Conservation (phyloP, 2,888 invertebrate genomes). For the Chrysodeixis includens region DNA sequence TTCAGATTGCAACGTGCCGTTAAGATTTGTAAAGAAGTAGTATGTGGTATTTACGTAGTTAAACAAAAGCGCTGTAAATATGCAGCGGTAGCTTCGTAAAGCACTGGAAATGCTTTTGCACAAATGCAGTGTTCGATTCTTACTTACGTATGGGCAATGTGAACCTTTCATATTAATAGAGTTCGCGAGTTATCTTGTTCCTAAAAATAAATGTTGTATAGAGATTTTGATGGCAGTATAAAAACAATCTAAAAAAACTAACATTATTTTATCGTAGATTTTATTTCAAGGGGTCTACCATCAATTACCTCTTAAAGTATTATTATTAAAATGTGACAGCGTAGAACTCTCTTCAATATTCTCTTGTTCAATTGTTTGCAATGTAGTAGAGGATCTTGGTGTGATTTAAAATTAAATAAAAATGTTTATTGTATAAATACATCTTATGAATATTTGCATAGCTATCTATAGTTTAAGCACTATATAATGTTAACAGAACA, state of each 20-base stretch:
- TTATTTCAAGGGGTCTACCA: too few species aligned
- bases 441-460: conserved; percentile 66
- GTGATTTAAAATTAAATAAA: conserved; percentile 37
- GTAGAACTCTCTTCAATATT: too few species aligned
- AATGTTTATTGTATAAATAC: conserved; percentile 55
- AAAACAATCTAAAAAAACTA: too few species aligned
- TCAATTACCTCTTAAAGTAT: too few species aligned
- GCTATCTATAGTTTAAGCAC: conserved; percentile 57
- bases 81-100: conserved; percentile 32
- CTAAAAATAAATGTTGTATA: neutral
- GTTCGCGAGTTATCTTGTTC: neutral
- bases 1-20: too few species aligned
- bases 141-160: neutral
- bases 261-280: too few species aligned
- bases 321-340: too few species aligned
- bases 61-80: conserved; percentile 24
- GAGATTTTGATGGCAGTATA: too few species aligned
- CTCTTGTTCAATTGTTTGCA: too few species aligned
- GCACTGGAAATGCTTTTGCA: conserved; percentile 51
- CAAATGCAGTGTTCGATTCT: conserved; percentile 42
- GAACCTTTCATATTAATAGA: neutral
- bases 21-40: too few species aligned
- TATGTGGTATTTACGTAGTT: neutral
- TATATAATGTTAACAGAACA: conserved; percentile 29
- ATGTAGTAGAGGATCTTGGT: conserved; percentile 27